Evolutionary conservation across 2,113 vertebrate species (phyloP).

Genomic region (Bubo blakistoni): DNA sequence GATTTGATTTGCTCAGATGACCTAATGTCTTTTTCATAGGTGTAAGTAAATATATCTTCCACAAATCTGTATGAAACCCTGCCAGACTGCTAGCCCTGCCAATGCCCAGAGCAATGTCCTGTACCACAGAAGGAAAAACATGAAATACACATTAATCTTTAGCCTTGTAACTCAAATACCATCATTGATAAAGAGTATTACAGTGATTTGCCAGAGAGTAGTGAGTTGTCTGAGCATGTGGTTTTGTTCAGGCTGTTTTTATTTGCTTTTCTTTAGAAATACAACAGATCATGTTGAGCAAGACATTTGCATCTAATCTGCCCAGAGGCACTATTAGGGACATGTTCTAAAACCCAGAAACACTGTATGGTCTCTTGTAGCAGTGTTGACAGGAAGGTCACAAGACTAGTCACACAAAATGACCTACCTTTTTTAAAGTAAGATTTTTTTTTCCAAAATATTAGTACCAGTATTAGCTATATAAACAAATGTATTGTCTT

Average conservation of each 20-base stretch:
- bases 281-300: not conserved
- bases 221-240: not conserved
- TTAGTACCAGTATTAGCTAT: not conserved
- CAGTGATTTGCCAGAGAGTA: not conserved
- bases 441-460: not conserved
- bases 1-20: not conserved
- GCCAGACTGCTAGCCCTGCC: not conserved
- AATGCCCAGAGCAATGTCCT: not conserved
- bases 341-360: not conserved
- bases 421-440: not conserved
- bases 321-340: not conserved
- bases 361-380: not conserved
- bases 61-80: not conserved
- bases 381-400: not conserved
- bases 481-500: not conserved
- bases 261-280: constrained; percentile 18
- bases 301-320: not conserved
- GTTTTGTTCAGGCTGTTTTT: not conserved
- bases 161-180: not conserved
- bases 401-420: not conserved
- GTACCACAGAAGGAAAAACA: not conserved
- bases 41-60: not conserved
- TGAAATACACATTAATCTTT: not conserved
- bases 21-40: not conserved
- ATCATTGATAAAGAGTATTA: not conserved